Evolutionary conservation across 2,888 invertebrate species (phyloP).

Genomic region (Chalcis sispes): DNA sequence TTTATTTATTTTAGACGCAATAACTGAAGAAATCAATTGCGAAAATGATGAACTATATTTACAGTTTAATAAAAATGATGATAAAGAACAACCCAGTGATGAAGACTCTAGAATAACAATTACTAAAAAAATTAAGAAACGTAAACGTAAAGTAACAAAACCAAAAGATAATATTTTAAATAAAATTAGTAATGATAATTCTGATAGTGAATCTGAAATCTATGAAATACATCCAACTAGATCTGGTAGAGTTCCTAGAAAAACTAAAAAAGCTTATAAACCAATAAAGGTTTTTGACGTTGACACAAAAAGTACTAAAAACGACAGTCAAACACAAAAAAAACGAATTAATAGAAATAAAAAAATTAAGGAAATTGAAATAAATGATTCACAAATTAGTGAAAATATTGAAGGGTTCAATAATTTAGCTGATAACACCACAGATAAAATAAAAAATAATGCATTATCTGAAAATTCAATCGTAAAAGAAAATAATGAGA

Average conservation of each 20-base stretch:
- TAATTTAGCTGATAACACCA: neutral
- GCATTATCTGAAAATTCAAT: neutral
- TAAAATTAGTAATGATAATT: slow-evolving; percentile 53
- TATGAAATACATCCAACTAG: slow-evolving; percentile 74
- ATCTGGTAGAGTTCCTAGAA: slow-evolving; percentile 74
- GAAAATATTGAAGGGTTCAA: neutral
- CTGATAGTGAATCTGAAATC: slow-evolving; percentile 67
- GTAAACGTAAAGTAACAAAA: slow-evolving; percentile 33
- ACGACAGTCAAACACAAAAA: slow-evolving; percentile 4
- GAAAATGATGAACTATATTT: slow-evolving; percentile 32
- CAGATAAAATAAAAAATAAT: neutral
- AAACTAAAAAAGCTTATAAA: slow-evolving; percentile 67
- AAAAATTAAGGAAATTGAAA: slow-evolving; percentile 1
- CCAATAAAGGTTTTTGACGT: slow-evolving; percentile 55
- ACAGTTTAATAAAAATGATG: slow-evolving; percentile 39
- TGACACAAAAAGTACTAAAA: slow-evolving; percentile 49
- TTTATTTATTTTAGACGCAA: neutral
- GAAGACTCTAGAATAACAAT: slow-evolving; percentile 53
- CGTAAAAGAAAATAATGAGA: slow-evolving; percentile 24
- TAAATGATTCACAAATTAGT: neutral
- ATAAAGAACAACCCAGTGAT: slow-evolving; percentile 72
- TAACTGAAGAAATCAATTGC: slow-evolving; percentile 49
- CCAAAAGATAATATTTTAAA: neutral
- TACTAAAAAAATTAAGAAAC: slow-evolving; percentile 41
- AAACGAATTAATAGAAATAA: slow-evolving; percentile 49